A percentile compares a stretch with the other conserved stretches of the same genome.
These are phyloP conservation scores for Glomeris maerens DNA, from an alignment of 1,140 invertebrate genomes.

Conservation along the genomic window DNA sequence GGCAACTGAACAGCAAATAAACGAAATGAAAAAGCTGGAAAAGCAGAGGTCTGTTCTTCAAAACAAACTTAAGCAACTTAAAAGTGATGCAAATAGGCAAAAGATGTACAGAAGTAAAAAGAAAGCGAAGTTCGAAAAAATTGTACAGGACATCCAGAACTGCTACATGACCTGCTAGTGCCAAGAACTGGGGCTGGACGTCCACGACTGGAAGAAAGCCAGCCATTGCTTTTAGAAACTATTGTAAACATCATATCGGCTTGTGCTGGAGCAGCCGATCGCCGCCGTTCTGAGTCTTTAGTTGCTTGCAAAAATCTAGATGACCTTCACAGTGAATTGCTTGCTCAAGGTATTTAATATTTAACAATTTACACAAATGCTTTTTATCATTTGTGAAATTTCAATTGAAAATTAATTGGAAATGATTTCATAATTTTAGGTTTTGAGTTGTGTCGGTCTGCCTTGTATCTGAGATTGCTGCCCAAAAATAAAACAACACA, in stretches of 20 bases:
- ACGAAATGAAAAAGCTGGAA: background rate
- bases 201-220: slow-evolving; percentile 19
- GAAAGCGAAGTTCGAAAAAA: background rate
- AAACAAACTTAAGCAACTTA: background rate
- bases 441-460: slow-evolving; percentile 11
- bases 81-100: background rate
- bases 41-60: slow-evolving; percentile 2
- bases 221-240: slow-evolving; percentile 19
- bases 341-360: slow-evolving; percentile 13
- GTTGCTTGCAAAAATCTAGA: slow-evolving; percentile 15
- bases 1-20: background rate
- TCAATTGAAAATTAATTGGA: too few relatives aligned
- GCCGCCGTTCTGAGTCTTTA: too few relatives aligned
- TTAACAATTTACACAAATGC: too few relatives aligned
- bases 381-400: too few relatives aligned
- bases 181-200: too few relatives aligned
- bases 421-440: too few relatives aligned
- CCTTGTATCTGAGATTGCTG: slow-evolving; percentile 21
- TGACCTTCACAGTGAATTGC: slow-evolving; percentile 12
- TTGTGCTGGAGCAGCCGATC: slow-evolving; percentile 14
- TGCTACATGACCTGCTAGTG: too few relatives aligned
- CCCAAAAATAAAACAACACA: slow-evolving; percentile 17
- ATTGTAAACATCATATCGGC: slow-evolving; percentile 17
- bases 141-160: too few relatives aligned
- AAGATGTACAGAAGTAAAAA: background rate